Conservation (phyloP, 2,888 invertebrate genomes). For the Spicauda simplicius region DNA sequence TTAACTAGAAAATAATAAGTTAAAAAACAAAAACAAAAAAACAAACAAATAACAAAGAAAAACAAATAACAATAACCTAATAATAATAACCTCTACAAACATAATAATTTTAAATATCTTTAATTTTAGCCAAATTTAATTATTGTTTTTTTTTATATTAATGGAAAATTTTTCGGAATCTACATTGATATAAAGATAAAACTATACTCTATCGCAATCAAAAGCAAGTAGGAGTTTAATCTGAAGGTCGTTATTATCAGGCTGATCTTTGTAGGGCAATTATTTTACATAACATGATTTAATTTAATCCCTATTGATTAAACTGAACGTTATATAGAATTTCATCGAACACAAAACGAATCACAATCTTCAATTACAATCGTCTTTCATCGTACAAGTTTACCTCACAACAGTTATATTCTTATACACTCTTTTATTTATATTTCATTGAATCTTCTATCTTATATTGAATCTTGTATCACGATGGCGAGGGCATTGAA, state of each 20-base stretch:
- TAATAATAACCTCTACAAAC: too few relatives aligned
- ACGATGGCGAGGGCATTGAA: not conserved
- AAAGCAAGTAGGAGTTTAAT: not conserved
- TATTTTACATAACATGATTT: conserved; percentile 3
- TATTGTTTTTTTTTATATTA: too few relatives aligned
- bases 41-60: too few relatives aligned
- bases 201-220: not conserved
- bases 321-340: not conserved
- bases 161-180: too few relatives aligned
- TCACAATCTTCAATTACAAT: conserved; percentile 12
- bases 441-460: conserved; percentile 3
- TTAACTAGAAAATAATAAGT: too few relatives aligned
- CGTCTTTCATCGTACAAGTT: conserved; percentile 1
- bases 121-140: too few relatives aligned
- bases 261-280: conserved; percentile 11
- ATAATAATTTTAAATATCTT: too few relatives aligned
- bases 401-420: conserved; percentile 15
- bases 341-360: not conserved
- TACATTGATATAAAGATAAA: not conserved
- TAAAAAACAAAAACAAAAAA: too few relatives aligned
- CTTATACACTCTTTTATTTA: conserved; percentile 8
- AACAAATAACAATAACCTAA: too few relatives aligned
- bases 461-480: conserved; percentile 12
- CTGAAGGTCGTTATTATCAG: conserved; percentile 1
- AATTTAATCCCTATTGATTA: not conserved